phyloP scores from a whole-genome alignment of 2,797 vertebrate species.

The Ambastaia sidthimunki region DNA sequence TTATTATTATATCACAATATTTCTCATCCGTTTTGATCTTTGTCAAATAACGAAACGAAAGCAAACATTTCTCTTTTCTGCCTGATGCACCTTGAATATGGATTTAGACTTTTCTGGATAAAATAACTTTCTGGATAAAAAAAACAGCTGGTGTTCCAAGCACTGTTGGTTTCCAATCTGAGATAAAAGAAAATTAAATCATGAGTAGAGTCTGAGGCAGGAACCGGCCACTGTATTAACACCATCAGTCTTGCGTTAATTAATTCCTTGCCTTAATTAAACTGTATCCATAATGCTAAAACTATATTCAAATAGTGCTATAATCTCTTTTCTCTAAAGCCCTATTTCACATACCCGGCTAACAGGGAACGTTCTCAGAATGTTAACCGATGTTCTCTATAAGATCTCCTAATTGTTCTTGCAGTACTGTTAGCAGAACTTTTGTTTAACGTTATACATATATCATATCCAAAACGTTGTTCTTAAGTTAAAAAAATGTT shows the following conservation, averaged over 20 bases:
- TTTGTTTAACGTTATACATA: too few relatives aligned
- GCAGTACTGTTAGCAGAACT: too few relatives aligned
- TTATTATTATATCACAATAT: not conserved
- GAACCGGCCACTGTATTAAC: not conserved
- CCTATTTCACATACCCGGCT: conserved; percentile 7
- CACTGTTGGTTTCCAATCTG: not conserved
- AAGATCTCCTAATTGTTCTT: too few relatives aligned
- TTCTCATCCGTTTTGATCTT: not conserved
- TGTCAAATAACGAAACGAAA: not conserved
- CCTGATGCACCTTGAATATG: not conserved
- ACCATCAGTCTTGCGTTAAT: not conserved
- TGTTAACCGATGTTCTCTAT: too few relatives aligned
- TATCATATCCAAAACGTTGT: too few relatives aligned
- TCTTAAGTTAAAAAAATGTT: too few relatives aligned
- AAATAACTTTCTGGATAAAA: too few relatives aligned
- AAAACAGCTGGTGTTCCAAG: not conserved
- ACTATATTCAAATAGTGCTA: not conserved
- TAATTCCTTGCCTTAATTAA: conserved; percentile 3
- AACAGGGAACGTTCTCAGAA: too few relatives aligned
- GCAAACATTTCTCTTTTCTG: not conserved
- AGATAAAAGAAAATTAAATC: not conserved
- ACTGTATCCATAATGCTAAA: not conserved
- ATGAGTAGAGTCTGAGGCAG: not conserved
- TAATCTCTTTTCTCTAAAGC: not conserved
- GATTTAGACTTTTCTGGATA: not conserved